Evolutionary conservation across 2,888 invertebrate species (phyloP).

Genomic region (Heteromyza rotundicornis): DNA sequence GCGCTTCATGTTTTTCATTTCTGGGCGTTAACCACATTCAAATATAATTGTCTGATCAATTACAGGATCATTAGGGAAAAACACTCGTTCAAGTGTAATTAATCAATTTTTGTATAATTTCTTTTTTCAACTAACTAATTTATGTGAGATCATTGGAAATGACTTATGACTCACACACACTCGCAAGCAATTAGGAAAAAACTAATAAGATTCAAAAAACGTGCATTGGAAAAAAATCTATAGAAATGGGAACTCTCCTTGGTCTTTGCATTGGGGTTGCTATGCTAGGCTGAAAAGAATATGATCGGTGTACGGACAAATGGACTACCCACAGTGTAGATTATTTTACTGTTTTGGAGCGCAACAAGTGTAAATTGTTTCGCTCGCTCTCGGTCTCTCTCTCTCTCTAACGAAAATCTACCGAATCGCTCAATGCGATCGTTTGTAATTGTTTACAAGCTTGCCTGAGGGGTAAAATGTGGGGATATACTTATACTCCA

Average conservation of each 20-base stretch:
- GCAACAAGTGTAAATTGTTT: not conserved
- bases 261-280: not conserved
- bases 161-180: not conserved
- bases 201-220: not conserved
- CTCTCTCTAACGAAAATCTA: too few species aligned
- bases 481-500: too few species aligned
- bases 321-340: too few species aligned
- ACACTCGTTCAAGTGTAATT: not conserved
- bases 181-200: not conserved
- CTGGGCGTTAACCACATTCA: slow-evolving; percentile 21
- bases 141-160: too few species aligned
- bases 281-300: too few species aligned
- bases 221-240: slow-evolving; percentile 11
- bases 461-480: too few species aligned
- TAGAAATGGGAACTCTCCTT: slow-evolving; percentile 8
- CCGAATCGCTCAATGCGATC: too few species aligned
- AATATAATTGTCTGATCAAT: slow-evolving; percentile 2
- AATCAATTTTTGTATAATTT: too few species aligned
- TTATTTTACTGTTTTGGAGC: not conserved
- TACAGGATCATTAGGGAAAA: slow-evolving; percentile 30
- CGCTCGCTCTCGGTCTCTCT: not conserved
- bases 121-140: too few species aligned
- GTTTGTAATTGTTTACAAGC: not conserved
- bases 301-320: too few species aligned
- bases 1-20: not conserved